Evolutionary conservation across 2,797 vertebrate species (phyloP).

Genomic region (Tragopan temminckii): DNA sequence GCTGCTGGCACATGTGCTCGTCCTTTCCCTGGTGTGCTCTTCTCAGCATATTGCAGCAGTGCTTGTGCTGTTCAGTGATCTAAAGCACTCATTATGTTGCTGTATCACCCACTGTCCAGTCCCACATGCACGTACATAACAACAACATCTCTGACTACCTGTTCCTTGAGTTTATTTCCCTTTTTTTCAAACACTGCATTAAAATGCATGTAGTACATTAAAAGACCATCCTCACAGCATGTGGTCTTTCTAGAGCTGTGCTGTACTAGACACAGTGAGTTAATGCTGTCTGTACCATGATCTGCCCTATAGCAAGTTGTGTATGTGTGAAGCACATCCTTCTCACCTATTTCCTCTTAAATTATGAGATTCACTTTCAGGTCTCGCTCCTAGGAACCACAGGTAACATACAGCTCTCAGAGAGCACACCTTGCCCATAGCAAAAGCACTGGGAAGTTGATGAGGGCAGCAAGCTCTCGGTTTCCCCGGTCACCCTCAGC

Average conservation of each 20-base stretch:
- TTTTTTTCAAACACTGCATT: neutral
- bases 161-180: neutral
- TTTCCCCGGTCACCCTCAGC: neutral
- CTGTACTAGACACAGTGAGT: neutral
- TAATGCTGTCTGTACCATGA: neutral
- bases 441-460: neutral
- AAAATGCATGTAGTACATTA: neutral
- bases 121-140: rapidly evolving
- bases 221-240: neutral
- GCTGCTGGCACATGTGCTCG: neutral
- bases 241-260: neutral
- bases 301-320: neutral
- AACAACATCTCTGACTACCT: neutral
- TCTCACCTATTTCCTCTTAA: neutral
- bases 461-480: neutral
- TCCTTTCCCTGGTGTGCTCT: neutral
- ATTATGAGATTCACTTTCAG: neutral
- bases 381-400: neutral
- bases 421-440: neutral
- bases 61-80: rapidly evolving
- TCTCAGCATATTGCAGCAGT: neutral
- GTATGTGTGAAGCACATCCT: neutral
- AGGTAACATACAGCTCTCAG: neutral
- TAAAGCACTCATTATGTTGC: neutral
- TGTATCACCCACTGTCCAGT: neutral